Evolutionary conservation across 2,888 invertebrate species (phyloP).

Genomic region (Adineta ricciae): DNA sequence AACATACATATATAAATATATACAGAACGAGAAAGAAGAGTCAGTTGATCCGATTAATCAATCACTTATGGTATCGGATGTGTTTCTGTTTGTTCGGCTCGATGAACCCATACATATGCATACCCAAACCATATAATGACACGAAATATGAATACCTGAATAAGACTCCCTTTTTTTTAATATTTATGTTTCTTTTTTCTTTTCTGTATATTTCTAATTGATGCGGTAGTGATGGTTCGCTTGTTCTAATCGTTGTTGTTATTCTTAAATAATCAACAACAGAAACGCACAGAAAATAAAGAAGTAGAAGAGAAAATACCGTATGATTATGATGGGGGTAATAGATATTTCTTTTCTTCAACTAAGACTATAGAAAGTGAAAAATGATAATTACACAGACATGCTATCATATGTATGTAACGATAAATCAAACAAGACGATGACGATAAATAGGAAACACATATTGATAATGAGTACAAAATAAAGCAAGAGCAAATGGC

Average conservation of each 20-base stretch:
- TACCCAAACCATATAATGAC: background rate
- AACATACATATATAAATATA: too few relatives aligned
- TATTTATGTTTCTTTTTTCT: background rate
- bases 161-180: background rate
- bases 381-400: background rate
- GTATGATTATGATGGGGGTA: background rate
- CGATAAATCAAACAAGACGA: background rate
- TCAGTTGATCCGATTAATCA: too few relatives aligned
- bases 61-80: background rate
- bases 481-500: background rate
- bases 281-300: too few relatives aligned
- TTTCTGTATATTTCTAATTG: background rate
- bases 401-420: background rate
- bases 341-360: background rate
- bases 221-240: background rate
- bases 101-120: background rate
- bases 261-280: background rate
- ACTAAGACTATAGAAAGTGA: background rate
- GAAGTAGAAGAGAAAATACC: background rate
- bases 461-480: background rate
- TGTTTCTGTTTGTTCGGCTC: constrained; percentile 12
- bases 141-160: constrained; percentile 3
- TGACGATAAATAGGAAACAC: background rate
- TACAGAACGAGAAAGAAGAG: too few relatives aligned
- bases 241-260: constrained; percentile 4